Conservation (phyloP, 2,888 invertebrate species). For the Sphaerophoria rueppellii region DNA sequence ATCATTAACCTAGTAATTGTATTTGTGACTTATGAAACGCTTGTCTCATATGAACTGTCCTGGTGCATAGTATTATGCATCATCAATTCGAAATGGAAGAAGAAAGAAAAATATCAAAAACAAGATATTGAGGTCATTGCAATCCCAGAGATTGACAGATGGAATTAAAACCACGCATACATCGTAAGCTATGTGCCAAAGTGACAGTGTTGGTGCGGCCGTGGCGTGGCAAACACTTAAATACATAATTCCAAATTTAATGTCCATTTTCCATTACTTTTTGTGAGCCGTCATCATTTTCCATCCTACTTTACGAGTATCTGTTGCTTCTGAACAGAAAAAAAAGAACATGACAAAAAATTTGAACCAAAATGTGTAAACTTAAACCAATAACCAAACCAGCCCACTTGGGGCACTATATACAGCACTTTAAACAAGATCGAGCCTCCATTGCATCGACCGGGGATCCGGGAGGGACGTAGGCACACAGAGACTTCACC, state of each 20-base stretch:
- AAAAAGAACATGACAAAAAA: slow-evolving; percentile 1
- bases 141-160: slow-evolving; percentile 51
- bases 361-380: slow-evolving; percentile 46
- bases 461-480: slow-evolving; percentile 18
- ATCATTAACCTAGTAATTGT: neutral
- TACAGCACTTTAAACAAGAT: slow-evolving; percentile 34
- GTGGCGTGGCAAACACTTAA: slow-evolving; percentile 3
- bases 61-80: slow-evolving; percentile 51
- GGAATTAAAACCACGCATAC: slow-evolving; percentile 50
- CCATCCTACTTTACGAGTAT: slow-evolving; percentile 48
- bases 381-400: slow-evolving; percentile 42
- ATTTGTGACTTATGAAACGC: slow-evolving; percentile 30
- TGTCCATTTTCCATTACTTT: slow-evolving; percentile 60
- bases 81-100: slow-evolving; percentile 34
- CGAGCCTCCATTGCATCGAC: neutral
- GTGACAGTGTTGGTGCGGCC: neutral
- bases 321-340: slow-evolving; percentile 16
- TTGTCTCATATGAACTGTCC: neutral
- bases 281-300: slow-evolving; percentile 42
- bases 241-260: slow-evolving; percentile 55
- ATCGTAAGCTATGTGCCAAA: neutral
- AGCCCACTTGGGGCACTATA: slow-evolving; percentile 48
- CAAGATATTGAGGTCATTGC: slow-evolving; percentile 49
- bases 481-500: slow-evolving; percentile 46
- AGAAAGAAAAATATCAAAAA: slow-evolving; percentile 16